Base-by-base conservation (phyloP, 1,140 invertebrate genomes). In the Drosophila chauvacae region DNA sequence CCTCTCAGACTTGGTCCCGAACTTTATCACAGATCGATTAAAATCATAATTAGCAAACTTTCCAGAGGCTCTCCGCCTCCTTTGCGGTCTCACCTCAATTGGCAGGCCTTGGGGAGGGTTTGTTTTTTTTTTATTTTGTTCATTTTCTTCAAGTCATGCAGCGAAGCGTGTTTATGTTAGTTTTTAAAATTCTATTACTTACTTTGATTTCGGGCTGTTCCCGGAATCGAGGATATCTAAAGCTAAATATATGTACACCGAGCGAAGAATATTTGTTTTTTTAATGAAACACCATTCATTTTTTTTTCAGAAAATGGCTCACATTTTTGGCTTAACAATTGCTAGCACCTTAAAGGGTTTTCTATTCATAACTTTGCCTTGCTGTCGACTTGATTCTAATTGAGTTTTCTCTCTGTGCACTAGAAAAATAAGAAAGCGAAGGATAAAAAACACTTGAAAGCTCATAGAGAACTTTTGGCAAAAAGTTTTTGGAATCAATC, bases 151-250 rank as follows among this genome's bases (percentile, higher is more conserved):
- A 71, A 78, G 76, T 79, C 81, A 85, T 84, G 63, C 62, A 71
- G 33, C 64, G 61, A 53, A 63, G 63, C 69, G 60, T 78, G 63
- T 74, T 74, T 82, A 77, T 82, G 68, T 73, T 77, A 88, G 84
- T 87, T 83, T 88, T 88, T 88, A 87, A 88, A 83, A 87, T 77
- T 87, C 80, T 88, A 80, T 87, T 87, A 80, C 81, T 77, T 73
- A 41, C 77, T 65, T 76, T 80, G 81, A 85, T 85, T 85, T 85
- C 73, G 61, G 35, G 33, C 28, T 59, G 51, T 26, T 23, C 47
- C 11, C 35, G 18, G 28, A 50, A 58, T 75, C 30, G 7, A 23
- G 37, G 30, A 42, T 16, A 56, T 37, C 45, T 13, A 30, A n/a
- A 30, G 48, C 4, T 18, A 18, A 51, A 51, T 51, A 51, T 13